Evolutionary conservation across 2,888 invertebrate species (phyloP).

Genomic region (Notodonta ziczac): DNA sequence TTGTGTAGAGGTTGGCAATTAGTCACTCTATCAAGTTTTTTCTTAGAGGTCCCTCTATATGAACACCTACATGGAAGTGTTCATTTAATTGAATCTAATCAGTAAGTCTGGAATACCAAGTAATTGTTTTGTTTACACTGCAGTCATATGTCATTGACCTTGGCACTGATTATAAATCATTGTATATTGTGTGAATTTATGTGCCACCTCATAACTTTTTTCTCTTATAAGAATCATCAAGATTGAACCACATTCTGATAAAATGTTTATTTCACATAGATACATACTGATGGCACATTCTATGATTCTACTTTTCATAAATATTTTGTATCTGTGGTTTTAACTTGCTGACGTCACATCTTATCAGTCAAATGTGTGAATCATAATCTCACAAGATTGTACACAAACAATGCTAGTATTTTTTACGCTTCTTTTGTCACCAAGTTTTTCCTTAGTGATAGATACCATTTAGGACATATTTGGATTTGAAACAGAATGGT

Average conservation of each 20-base stretch:
- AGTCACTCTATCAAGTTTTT: conserved; percentile 1
- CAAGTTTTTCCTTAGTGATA: conserved; percentile 8
- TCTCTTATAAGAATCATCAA: neutral
- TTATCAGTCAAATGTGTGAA: conserved; percentile 53
- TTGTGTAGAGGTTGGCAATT: neutral
- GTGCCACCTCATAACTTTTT: neutral
- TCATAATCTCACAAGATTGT: conserved; percentile 41
- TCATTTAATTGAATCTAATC: conserved; percentile 43
- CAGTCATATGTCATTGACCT: conserved; percentile 45
- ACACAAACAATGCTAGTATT: conserved; percentile 40
- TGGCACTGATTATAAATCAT: conserved; percentile 17
- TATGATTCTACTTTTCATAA: too few relatives aligned
- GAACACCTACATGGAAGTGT: conserved; percentile 19
- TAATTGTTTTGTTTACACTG: conserved; percentile 51
- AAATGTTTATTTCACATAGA: too few relatives aligned
- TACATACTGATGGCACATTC: too few relatives aligned
- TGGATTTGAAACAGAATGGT: conserved; percentile 10
- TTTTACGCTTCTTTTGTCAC: conserved; percentile 28
- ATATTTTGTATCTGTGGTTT: conserved; percentile 5
- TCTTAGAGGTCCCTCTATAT: neutral
- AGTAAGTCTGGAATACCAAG: conserved; percentile 27
- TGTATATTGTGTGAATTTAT: conserved; percentile 6
- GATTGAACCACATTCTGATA: neutral
- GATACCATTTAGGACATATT: conserved; percentile 4
- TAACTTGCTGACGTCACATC: conserved; percentile 41